Evolutionary conservation across 2,113 vertebrate genomes (phyloP).

Genomic region (Peromyscus maniculatus): DNA sequence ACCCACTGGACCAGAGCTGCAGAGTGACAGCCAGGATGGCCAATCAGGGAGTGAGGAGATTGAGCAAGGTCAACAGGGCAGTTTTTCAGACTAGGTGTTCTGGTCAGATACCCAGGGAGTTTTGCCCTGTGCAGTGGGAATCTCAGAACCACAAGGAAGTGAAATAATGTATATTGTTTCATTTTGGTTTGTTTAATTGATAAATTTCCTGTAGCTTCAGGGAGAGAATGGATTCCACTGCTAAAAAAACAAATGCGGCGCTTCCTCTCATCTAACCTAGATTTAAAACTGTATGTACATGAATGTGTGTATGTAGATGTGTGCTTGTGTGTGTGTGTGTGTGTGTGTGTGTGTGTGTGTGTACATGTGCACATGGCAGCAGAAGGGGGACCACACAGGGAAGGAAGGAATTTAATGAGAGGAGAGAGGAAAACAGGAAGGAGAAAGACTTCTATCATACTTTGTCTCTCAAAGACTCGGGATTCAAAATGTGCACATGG

Average conservation of each 20-base stretch:
- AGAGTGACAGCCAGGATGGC: neutral
- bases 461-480: neutral
- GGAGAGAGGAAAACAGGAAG: neutral
- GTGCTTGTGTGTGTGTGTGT: neutral
- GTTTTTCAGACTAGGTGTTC: neutral
- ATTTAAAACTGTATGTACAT: neutral
- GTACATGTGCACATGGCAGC: too few relatives aligned
- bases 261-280: neutral
- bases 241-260: neutral
- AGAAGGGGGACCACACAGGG: neutral
- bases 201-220: neutral
- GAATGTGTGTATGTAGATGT: neutral
- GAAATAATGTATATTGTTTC: neutral
- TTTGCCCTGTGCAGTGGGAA: neutral
- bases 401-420: neutral
- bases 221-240: neutral
- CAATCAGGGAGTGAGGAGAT: neutral
- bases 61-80: too few relatives aligned
- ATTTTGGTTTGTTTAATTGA: conserved; percentile 21
- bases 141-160: neutral
- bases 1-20: neutral
- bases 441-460: neutral
- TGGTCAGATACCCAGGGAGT: neutral
- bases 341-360: too few relatives aligned
- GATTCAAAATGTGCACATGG: neutral